Conservation (phyloP, 2,113 vertebrate genomes). For the Calyptommatus sinebrachiatus region DNA sequence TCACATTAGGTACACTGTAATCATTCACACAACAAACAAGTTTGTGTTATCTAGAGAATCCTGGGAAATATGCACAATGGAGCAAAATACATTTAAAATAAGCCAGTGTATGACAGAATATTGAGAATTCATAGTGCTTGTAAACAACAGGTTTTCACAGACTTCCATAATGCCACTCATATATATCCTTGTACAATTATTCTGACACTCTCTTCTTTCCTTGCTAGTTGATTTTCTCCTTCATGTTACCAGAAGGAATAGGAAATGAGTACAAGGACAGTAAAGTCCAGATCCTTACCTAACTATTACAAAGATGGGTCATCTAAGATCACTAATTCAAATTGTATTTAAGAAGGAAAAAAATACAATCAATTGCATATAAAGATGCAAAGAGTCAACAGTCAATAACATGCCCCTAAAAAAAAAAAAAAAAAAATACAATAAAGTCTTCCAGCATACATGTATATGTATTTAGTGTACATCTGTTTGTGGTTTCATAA, state of each 20-base stretch:
- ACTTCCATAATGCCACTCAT: not conserved
- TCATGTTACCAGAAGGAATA: not conserved
- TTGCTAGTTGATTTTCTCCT: too few species aligned
- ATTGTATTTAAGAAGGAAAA: not conserved
- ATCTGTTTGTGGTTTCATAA: not conserved
- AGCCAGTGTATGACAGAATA: not conserved
- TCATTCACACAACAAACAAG: conserved; percentile 12
- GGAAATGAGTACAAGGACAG: not conserved
- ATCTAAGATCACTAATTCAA: not conserved
- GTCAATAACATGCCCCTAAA: not conserved
- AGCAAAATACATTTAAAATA: not conserved
- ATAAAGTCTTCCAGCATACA: not conserved
- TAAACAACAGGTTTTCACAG: not conserved
- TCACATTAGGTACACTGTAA: not conserved
- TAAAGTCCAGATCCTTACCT: not conserved
- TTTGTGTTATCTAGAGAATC: conserved; percentile 2
- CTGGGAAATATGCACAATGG: not conserved
- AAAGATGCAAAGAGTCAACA: not conserved
- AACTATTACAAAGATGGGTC: not conserved
- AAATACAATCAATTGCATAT: not conserved
- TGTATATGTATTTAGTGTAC: not conserved
- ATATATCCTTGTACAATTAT: not conserved
- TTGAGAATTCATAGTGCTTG: not conserved
- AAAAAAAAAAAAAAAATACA: not conserved
- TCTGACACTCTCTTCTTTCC: too few species aligned